These are phyloP conservation scores for Agrochola lychnidis DNA, from an alignment of 2,888 invertebrate genomes.

Conservation along the genomic window DNA sequence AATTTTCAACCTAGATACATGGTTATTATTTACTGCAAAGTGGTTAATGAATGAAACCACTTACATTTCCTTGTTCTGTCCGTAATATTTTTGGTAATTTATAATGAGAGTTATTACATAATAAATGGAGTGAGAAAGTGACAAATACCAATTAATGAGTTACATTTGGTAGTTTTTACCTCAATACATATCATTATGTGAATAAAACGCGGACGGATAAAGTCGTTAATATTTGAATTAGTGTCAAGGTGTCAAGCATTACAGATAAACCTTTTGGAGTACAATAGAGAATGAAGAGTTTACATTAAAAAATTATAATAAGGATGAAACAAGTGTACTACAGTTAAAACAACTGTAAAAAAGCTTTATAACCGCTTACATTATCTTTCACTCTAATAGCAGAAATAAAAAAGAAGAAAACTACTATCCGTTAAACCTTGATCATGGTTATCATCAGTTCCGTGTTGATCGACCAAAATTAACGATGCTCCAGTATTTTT, in stretches of 20 bases:
- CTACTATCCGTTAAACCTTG: conserved; percentile 7
- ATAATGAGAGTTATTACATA: conserved; percentile 21
- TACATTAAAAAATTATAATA: background rate
- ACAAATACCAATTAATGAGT: conserved; percentile 1
- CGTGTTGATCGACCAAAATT: conserved; percentile 23
- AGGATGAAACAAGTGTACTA: background rate
- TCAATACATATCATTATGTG: conserved; percentile 22
- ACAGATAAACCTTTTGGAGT: background rate
- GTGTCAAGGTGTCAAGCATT: background rate
- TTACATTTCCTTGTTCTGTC: conserved; percentile 1
- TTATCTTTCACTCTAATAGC: background rate
- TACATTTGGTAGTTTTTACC: background rate
- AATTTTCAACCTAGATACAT: background rate
- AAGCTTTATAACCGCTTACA: background rate
- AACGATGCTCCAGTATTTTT: conserved; percentile 55
- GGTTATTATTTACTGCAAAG: background rate
- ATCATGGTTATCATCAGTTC: conserved; percentile 36
- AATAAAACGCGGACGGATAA: background rate
- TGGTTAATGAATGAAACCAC: background rate
- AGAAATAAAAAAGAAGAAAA: conserved; percentile 6
- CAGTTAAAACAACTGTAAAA: background rate
- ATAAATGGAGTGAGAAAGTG: conserved; percentile 17
- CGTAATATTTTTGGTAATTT: conserved; percentile 2
- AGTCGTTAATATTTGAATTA: conserved; percentile 13
- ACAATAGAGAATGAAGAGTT: background rate